Evolutionary conservation across 2,113 vertebrate genomes (phyloP).

Genomic region (Rousettus leschenaultii): DNA sequence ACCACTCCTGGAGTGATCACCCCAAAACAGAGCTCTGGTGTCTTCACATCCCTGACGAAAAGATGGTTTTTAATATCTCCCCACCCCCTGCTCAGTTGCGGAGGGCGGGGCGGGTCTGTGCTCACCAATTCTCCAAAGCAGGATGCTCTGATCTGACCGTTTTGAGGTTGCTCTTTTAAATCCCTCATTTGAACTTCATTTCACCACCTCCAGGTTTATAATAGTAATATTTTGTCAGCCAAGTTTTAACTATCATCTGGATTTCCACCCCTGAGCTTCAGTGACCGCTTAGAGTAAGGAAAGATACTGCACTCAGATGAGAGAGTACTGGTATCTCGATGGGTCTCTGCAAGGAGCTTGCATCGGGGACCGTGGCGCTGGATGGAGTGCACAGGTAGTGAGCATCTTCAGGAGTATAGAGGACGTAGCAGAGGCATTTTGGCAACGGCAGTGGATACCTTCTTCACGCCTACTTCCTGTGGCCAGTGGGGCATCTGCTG

Average conservation of each 20-base stretch:
- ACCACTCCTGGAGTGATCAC: rapidly evolving
- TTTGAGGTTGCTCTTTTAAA: neutral
- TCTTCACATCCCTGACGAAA: neutral
- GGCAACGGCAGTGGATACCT: neutral
- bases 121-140: neutral
- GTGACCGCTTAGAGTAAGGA: neutral
- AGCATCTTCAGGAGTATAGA: neutral
- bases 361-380: neutral
- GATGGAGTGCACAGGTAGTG: too few relatives aligned
- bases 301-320: neutral
- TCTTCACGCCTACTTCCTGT: neutral
- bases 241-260: neutral
- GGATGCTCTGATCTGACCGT: neutral
- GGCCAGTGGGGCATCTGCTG: neutral
- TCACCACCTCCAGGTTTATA: neutral
- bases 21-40: neutral
- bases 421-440: neutral
- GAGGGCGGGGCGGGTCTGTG: too few relatives aligned
- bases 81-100: neutral
- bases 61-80: neutral
- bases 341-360: neutral
- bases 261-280: neutral
- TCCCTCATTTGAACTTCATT: neutral
- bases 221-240: neutral
- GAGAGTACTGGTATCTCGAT: neutral